These are phyloP conservation scores for Chamaetylas fuelleborni DNA, from an alignment of 2,113 vertebrate genomes.

Conservation along the genomic window DNA sequence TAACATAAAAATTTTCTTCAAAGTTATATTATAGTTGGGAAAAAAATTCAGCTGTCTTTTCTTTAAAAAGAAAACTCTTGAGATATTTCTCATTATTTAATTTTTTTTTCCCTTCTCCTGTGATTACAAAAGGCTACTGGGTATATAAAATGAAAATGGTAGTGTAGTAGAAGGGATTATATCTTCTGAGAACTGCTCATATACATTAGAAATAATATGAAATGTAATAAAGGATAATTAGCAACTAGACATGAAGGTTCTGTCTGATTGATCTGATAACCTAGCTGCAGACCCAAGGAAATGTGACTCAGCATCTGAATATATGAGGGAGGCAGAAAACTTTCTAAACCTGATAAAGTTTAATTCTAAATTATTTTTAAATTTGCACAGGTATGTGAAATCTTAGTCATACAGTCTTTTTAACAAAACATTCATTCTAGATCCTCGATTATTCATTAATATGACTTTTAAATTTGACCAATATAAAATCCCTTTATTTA, in stretches of 20 bases:
- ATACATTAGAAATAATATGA: neutral
- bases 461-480: neutral
- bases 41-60: neutral
- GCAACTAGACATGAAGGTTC: neutral
- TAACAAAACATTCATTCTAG: neutral
- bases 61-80: slow-evolving; percentile 1
- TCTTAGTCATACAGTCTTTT: neutral
- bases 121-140: neutral
- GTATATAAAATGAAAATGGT: neutral
- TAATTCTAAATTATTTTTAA: neutral
- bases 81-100: neutral
- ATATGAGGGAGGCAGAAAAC: neutral
- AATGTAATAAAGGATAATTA: slow-evolving; percentile 17
- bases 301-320: neutral
- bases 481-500: neutral
- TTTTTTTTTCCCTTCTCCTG: neutral
- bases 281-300: neutral
- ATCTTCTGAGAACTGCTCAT: neutral
- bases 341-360: neutral
- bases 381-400: neutral
- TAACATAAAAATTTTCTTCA: neutral
- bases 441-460: neutral
- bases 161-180: neutral
- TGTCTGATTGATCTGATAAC: neutral
- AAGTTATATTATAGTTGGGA: neutral